phyloP scores from a whole-genome alignment of 2,113 vertebrate genomes.

The Paedocypris sp. region DNA sequence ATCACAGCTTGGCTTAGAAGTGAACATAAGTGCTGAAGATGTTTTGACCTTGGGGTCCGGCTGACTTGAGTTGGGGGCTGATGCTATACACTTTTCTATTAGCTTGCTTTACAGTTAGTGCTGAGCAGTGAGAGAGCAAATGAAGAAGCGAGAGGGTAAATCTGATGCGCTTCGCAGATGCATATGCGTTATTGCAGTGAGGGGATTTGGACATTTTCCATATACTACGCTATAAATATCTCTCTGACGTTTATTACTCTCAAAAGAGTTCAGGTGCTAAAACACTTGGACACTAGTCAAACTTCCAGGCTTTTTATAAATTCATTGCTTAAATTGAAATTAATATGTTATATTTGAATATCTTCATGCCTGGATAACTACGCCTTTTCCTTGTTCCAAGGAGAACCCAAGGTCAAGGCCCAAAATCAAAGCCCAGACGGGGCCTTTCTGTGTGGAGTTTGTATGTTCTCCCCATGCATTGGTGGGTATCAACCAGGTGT shows the following conservation, averaged over 20 bases:
- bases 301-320: constrained; percentile 40
- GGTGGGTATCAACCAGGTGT: no score
- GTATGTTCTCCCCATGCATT: no score
- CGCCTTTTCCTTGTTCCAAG: no score
- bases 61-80: no score
- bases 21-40: no score
- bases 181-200: constrained; percentile 71
- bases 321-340: constrained; percentile 20
- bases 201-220: constrained; percentile 87
- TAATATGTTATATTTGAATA: constrained; percentile 4
- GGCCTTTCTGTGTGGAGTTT: no score
- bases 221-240: constrained; percentile 90
- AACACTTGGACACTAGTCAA: constrained; percentile 71
- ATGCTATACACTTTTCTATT: constrained; percentile 58
- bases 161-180: constrained; percentile 89
- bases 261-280: constrained; percentile 90
- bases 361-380: no score
- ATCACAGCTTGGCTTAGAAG: no score
- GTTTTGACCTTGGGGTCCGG: no score
- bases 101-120: constrained; percentile 54
- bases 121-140: constrained; percentile 22
- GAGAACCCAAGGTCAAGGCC: no score
- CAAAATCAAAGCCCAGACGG: no score
- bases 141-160: constrained; percentile 27
- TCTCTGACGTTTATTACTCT: constrained; percentile 86